phyloP scores from a whole-genome alignment of 2,797 vertebrate genomes.

The Leptodactylus fallax region DNA sequence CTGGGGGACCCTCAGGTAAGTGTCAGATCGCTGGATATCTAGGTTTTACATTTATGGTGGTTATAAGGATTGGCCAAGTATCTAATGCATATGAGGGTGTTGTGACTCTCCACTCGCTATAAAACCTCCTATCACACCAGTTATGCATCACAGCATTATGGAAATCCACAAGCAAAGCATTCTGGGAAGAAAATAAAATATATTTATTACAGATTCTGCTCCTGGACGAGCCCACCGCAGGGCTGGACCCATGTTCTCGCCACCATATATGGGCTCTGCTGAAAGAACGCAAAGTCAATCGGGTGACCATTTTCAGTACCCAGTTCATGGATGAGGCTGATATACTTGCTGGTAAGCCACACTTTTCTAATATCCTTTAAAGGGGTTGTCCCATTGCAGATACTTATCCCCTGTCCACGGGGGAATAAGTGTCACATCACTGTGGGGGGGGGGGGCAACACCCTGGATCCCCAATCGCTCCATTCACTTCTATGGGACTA shows the following conservation, averaged over 20 bases:
- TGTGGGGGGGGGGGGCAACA: no score
- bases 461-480: no score
- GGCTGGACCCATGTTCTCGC: constrained; percentile 82
- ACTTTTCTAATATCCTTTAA: no score
- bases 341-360: constrained; percentile 73
- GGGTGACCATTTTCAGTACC: constrained; percentile 85
- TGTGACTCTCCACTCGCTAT: no score
- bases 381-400: no score
- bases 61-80: neutral
- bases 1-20: constrained; percentile 6
- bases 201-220: neutral
- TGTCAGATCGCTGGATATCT: neutral
- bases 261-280: constrained; percentile 82
- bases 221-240: constrained; percentile 72
- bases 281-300: constrained; percentile 76
- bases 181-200: no score
- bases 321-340: constrained; percentile 96
- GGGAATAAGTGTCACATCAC: no score
- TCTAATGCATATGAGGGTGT: neutral
- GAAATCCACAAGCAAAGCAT: no score
- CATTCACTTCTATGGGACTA: no score
- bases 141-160: no score
- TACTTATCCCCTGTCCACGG: no score
- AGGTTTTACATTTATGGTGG: neutral
- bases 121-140: no score